phyloP scores from a whole-genome alignment of 30 jellyfish, hydroid and myxozoan genomes.

The Cassiopea xamachana region DNA sequence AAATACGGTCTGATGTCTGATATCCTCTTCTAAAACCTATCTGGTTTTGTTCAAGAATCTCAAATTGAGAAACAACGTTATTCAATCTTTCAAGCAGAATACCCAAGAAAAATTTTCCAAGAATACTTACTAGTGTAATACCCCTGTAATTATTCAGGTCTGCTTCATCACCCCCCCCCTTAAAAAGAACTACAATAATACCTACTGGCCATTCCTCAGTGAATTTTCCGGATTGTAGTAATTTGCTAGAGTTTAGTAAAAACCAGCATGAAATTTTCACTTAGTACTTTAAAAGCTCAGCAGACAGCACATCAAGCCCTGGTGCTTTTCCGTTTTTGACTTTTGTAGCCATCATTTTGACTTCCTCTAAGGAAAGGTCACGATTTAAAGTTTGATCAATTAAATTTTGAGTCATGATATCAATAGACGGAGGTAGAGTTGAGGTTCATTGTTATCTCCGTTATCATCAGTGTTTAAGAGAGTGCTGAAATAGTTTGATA shows the following conservation, averaged over 20 bases:
- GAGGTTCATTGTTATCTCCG: too few relatives aligned
- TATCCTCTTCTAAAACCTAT: slow-evolving; percentile 50
- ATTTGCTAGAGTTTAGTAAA: background rate
- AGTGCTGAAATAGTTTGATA: too few relatives aligned
- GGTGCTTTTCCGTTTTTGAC: too few relatives aligned
- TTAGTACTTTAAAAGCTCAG: background rate
- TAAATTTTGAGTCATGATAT: too few relatives aligned
- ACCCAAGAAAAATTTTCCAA: slow-evolving; percentile 11
- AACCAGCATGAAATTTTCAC: background rate
- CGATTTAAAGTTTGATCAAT: too few relatives aligned
- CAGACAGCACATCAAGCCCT: too few relatives aligned
- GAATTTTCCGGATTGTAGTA: background rate
- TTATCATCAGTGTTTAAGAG: too few relatives aligned
- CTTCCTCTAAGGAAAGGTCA: too few relatives aligned
- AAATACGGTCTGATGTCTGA: slow-evolving; percentile 40
- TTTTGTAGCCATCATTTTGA: too few relatives aligned
- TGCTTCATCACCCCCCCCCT: background rate
- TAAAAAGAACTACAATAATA: slow-evolving; percentile 13
- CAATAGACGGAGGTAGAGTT: too few relatives aligned
- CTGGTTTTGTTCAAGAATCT: slow-evolving; percentile 14
- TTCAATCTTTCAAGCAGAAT: too few relatives aligned
- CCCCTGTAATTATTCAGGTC: slow-evolving; percentile 22
- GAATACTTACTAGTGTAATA: background rate
- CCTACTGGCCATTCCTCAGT: slow-evolving; percentile 12
- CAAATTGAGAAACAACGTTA: too few relatives aligned